Base-by-base conservation (phyloP, 2,888 invertebrate species). In the Temnothorax ravouxi region DNA sequence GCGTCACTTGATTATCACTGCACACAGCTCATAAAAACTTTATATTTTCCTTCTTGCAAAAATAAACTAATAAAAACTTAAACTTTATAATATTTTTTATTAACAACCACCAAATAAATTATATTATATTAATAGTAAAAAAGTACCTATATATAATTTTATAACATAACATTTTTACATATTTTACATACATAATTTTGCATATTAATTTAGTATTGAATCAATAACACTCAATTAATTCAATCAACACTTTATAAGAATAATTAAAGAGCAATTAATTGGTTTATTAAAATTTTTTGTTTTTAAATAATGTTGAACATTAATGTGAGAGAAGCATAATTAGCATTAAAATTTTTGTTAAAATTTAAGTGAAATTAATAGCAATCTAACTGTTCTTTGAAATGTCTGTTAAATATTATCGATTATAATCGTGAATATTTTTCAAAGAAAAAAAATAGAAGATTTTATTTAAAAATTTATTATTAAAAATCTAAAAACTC, bases 1-100 rank as follows among this genome's bases (percentile, higher is more conserved):
- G 66, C 38, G 47, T 77, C 25, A 62, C 54, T 74, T 67, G 47
- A 61, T 82, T 64, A 64, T 56, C 41, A 66, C 29, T 41, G 6
- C 11, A 18, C 44, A 44, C 5, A 38, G n/a, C 21, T 62, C 5
- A 11, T 18, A 18, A 47, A 64, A 52, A 64, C 1, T 13, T 76
- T n/a, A 25, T 52, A 1, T 9, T 25, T 56, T 41, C 15, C 21
- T 25, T 18, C 3, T 59, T 47, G 9, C 9, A 34, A n/a, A 61
- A 62, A 21, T 15, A 54, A 66, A 21, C 3, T 41, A 29, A 29
- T 13, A 13, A 44, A 25, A 56, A 41, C 3, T 72, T 0, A 3
- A 56, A 18, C 41, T 72, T 38, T 21, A 56, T 29, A 29, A 18
- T 3, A 9, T 44, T 11, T 41, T 15, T 2, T n/a, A 29, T 69